Evolutionary conservation across 2,797 vertebrate genomes (phyloP), one percentile per base, ranked within the genome.

Genomic region (Leucoraja ocellata): DNA sequence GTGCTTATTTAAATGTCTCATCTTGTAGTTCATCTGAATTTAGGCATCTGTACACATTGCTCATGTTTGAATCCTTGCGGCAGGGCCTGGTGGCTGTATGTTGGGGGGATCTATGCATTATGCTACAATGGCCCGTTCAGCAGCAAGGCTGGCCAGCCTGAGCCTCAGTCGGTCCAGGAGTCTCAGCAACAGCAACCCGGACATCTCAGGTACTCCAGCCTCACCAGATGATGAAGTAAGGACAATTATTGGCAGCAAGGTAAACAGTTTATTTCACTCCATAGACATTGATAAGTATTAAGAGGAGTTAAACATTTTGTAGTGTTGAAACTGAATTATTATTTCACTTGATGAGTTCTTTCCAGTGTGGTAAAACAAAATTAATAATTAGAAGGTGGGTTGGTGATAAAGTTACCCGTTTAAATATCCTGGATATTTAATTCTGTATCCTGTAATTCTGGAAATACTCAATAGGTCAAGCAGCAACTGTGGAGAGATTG

Each of bases 121-220:
- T 63, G 99, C 99, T 94, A 99, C 99, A 76, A 99, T 99, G 98
- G 98, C 99, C 93, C 96, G 99, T 91, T 99, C 98, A 0, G 98
- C 98, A 21, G 97, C 98, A 86, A 97, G 99, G 94, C 99, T 99
- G 0, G 98, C 98, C 94, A 99, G 98, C 96, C 98, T 99, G 93
- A 99, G 99, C 95, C 96, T 99, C 93, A 99, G 98, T 96, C 98
- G 98, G 95, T 99, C 99, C 4, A 97, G 98, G 93, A 99, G 99
- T 96, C 98, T 99, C 94, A 99, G 99, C 96, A 99, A 99, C 96
- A 99, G 99, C 94, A 99, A 99, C 95, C 99, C 99, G 4, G 99
- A 99, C 94, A 99, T 99, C 94, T 99, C 98, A 0, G 99, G 99
- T 80, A 99, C 99, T 0, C 99, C 99, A 91, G 99, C 98, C 0